Evolutionary conservation across 2,113 vertebrate genomes (phyloP).

Genomic region (Gadus macrocephalus): DNA sequence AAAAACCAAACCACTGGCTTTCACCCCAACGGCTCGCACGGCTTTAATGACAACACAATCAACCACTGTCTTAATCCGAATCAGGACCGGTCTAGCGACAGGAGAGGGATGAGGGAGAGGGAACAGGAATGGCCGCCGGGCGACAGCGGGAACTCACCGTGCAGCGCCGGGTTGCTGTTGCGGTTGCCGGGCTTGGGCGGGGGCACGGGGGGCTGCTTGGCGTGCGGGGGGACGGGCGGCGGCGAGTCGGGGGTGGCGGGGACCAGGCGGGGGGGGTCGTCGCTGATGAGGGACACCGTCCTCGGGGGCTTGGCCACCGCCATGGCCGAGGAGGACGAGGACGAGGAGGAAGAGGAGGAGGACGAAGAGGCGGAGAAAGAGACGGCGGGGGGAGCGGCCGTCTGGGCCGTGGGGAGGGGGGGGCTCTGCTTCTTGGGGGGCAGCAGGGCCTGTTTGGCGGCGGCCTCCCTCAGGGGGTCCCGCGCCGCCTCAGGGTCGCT

Average conservation of each 20-base stretch:
- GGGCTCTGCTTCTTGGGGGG: constrained; percentile 78
- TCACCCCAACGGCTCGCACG: no score
- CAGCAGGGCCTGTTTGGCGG: constrained; percentile 76
- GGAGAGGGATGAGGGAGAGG: no score
- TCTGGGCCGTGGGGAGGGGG: constrained; percentile 39
- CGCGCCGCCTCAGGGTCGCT: constrained; percentile 59
- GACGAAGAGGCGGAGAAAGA: constrained; percentile 39
- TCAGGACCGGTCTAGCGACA: no score
- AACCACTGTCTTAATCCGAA: no score
- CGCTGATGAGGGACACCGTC: constrained; percentile 61
- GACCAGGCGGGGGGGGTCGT: constrained; percentile 53
- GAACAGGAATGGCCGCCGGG: background rate
- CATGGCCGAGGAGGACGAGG: constrained; percentile 37
- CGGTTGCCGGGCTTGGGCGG: constrained; percentile 91
- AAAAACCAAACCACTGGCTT: no score
- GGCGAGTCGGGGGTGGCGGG: constrained; percentile 14
- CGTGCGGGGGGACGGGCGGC: constrained; percentile 51
- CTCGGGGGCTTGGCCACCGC: constrained; percentile 62
- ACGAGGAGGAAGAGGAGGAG: constrained; percentile 59
- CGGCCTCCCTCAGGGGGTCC: constrained; percentile 59
- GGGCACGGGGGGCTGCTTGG: constrained; percentile 86
- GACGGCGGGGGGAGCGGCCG: constrained; percentile 19
- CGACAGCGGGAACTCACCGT: constrained; percentile 75
- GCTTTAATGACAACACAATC: no score
- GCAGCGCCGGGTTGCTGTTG: constrained; percentile 80